A percentile compares a stretch with the other conserved stretches of the same genome.
Evolutionary conservation across 1,140 invertebrate species (phyloP).

Genomic region (Hyposmocoma kahamanoa): DNA sequence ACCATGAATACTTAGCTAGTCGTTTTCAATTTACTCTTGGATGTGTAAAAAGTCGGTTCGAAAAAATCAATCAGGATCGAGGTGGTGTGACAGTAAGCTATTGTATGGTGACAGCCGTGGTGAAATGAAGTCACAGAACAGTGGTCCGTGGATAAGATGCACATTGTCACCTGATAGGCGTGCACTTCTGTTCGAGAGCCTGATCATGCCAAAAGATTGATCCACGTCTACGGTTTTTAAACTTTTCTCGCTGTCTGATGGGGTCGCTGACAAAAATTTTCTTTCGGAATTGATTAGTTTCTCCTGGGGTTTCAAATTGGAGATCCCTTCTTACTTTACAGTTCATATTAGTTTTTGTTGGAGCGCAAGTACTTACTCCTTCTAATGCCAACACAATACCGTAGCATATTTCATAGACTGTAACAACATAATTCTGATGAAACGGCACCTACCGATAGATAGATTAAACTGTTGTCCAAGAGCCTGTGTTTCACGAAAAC

Average conservation of each 20-base stretch:
- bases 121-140: constrained; percentile 48
- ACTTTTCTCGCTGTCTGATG: background rate
- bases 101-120: constrained; percentile 57
- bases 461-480: too few relatives aligned
- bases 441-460: too few relatives aligned
- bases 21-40: constrained; percentile 33
- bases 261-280: too few relatives aligned
- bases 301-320: too few relatives aligned
- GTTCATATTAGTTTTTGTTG: too few relatives aligned
- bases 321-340: too few relatives aligned
- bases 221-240: constrained; percentile 31
- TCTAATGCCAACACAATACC: too few relatives aligned
- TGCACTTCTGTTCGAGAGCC: constrained; percentile 27
- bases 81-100: constrained; percentile 49
- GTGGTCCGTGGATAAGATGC: constrained; percentile 45
- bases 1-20: constrained; percentile 19
- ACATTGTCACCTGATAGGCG: constrained; percentile 53
- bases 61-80: constrained; percentile 67
- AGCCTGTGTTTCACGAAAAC: too few relatives aligned
- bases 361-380: too few relatives aligned
- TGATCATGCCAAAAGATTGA: constrained; percentile 27
- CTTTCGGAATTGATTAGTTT: too few relatives aligned
- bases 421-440: too few relatives aligned
- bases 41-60: constrained; percentile 33
- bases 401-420: too few relatives aligned